Percentiles rank a stretch among this genome's conserved stretches.
Evolutionary conservation across 2,797 vertebrate genomes (phyloP).

Genomic region (Rhyacichthys aspro): DNA sequence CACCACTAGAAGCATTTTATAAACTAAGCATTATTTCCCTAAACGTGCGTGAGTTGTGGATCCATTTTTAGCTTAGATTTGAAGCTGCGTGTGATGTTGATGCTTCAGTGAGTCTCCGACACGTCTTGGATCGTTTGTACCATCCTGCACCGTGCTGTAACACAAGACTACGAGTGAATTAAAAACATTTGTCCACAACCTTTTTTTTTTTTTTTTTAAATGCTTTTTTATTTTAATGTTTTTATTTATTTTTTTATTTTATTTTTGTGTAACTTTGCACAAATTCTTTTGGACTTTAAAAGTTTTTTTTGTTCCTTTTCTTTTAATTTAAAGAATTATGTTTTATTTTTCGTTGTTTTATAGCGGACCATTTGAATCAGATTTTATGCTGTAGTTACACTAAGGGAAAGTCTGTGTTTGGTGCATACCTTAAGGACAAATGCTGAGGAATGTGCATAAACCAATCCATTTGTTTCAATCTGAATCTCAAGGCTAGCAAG

Average conservation of each 20-base stretch:
- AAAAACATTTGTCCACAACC: conserved; percentile 52
- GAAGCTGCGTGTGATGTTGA: conserved; percentile 15
- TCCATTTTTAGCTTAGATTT: conserved; percentile 28
- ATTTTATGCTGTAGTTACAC: conserved; percentile 62
- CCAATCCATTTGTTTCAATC: conserved; percentile 70
- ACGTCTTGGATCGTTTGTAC: conserved; percentile 29
- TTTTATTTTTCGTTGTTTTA: conserved; percentile 80
- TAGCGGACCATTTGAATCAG: conserved; percentile 74
- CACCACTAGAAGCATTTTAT: conserved; percentile 29
- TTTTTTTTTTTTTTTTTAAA: conserved; percentile 17
- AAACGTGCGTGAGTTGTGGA: conserved; percentile 18
- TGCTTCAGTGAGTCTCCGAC: conserved; percentile 13
- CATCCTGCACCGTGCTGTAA: conserved; percentile 29
- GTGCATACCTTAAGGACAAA: conserved; percentile 53
- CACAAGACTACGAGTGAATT: conserved; percentile 36
- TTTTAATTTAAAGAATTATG: conserved; percentile 85
- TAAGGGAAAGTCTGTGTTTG: conserved; percentile 56
- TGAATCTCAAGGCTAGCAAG: conserved; percentile 59
- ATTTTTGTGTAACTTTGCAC: conserved; percentile 77
- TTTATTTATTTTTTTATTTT: conserved; percentile 26
- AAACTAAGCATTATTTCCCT: conserved; percentile 19
- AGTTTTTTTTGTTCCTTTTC: conserved; percentile 75
- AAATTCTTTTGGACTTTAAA: conserved; percentile 85
- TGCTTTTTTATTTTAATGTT: conserved; percentile 26
- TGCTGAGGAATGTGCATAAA: conserved; percentile 55